Conservation (phyloP, 1,140 invertebrate genomes). For the Rhopalosiphum padi region DNA sequence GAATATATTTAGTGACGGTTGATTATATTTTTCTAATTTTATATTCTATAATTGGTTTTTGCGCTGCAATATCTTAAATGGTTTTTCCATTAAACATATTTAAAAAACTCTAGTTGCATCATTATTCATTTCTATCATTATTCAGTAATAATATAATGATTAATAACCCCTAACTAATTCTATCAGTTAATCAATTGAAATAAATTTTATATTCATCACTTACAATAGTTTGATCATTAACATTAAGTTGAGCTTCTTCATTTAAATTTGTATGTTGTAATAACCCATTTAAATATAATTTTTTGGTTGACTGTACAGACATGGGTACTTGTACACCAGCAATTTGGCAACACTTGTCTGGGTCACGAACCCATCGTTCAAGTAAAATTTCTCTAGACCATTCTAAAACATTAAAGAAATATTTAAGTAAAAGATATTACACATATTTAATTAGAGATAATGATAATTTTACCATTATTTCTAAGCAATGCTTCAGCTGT, state of each 20-base stretch:
- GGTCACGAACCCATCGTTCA: constrained; percentile 76
- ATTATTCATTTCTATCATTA: too few species aligned
- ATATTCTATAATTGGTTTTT: too few species aligned
- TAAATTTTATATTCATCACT: not conserved
- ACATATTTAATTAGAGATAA: not conserved
- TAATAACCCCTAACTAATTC: not conserved
- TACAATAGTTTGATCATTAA: constrained; percentile 49
- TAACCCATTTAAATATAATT: constrained; percentile 43
- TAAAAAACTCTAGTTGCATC: too few species aligned
- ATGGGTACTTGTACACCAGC: constrained; percentile 73
- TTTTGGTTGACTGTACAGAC: constrained; percentile 61
- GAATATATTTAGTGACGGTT: not conserved
- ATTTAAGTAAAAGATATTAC: constrained; percentile 2
- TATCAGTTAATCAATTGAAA: not conserved
- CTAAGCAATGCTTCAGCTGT: constrained; percentile 76
- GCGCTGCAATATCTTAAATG: too few species aligned
- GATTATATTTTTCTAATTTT: too few species aligned
- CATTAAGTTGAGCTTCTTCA: constrained; percentile 52
- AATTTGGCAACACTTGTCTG: constrained; percentile 72
- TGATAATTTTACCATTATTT: constrained; percentile 69
- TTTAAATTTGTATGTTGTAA: constrained; percentile 43
- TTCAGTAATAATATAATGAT: not conserved
- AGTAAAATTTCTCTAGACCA: constrained; percentile 75
- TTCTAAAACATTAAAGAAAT: constrained; percentile 65
- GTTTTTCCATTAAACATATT: too few species aligned